Base-by-base conservation (phyloP, 2,888 invertebrate species). In the Leptodirus hochenwartii region DNA sequence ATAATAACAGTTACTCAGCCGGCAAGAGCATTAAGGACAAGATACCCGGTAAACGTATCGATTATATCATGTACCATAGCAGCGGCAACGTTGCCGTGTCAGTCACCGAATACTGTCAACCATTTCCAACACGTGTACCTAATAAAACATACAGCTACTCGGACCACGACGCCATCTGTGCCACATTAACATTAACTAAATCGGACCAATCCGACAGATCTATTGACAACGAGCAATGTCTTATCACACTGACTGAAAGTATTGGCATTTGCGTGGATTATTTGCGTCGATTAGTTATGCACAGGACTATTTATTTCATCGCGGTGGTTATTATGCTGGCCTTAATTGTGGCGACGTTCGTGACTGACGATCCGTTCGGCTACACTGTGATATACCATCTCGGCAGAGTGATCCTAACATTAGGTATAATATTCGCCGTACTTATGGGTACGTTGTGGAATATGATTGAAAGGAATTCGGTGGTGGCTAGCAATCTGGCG, bases 11-110 rank as follows among this genome's bases (percentile, higher is more conserved):
- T 40, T 96, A 90, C 49, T 74, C 84, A 0, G 54, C 66, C 30
- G 50, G 57, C 2, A 59, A 54, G 26, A 43, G 59, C 29, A 56
- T 64, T 2, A 58, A 61, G 32, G 50, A 52, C 8, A 57, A 58
- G 30, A 75, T 79, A 0, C 58, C 69, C 23, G 93, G 93, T 11
- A 80, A 84, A 51, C 69, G 93, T 36, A 88, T 96, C 41, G 96
- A 96, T 60, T 88, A 93, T 51, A 77, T 96, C 40, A 59, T 93
- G 42, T 84, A 72, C 49, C 61, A 59, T 37, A 51, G 60, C 22
- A 49, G 51, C 33, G 37, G 44, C 35, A 47, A 44, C 17, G 36
- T 50, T 15, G 41, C 45, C 34, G 49, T 64, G 6, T 51, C 56
- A 15, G 54, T 67, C 25, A 42, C 54, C 4, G 62, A 65, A 37